phyloP scores from a whole-genome alignment of 2,113 vertebrate species.

The Microtus ochrogaster region DNA sequence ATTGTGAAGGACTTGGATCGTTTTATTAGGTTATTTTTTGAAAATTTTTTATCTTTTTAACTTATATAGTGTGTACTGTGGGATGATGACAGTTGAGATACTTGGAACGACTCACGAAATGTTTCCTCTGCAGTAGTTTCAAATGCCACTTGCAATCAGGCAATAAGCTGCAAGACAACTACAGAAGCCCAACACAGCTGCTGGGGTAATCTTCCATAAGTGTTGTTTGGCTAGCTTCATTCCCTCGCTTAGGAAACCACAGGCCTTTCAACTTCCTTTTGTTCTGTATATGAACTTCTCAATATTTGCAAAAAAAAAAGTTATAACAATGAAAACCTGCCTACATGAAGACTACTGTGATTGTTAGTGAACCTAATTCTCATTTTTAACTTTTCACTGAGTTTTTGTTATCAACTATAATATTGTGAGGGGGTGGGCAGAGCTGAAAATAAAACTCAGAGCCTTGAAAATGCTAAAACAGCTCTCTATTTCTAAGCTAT shows the following conservation, averaged over 20 bases:
- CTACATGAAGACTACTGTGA: neutral
- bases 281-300: constrained; percentile 49
- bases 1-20: neutral
- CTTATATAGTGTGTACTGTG: neutral
- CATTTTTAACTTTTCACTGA: constrained; percentile 7
- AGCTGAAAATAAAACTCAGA: neutral
- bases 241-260: constrained; percentile 64
- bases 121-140: constrained; percentile 64
- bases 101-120: constrained; percentile 48
- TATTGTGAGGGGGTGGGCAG: neutral
- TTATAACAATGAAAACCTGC: constrained; percentile 56
- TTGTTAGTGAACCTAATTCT: constrained; percentile 13
- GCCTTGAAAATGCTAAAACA: neutral
- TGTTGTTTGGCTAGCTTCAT: constrained; percentile 75
- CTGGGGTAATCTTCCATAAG: constrained; percentile 71
- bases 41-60: constrained; percentile 41
- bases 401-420: neutral
- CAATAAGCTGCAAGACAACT: constrained; percentile 74
- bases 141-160: constrained; percentile 77
- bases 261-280: constrained; percentile 69
- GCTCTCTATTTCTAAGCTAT: neutral
- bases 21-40: neutral
- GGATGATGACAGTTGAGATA: constrained; percentile 34
- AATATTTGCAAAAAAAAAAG: constrained; percentile 47
- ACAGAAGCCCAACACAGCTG: constrained; percentile 75